Percentiles rank a stretch among this genome's conserved stretches.
phyloP scores from a whole-genome alignment of 2,888 invertebrate genomes.

The Caenorhabditis panamensis region DNA sequence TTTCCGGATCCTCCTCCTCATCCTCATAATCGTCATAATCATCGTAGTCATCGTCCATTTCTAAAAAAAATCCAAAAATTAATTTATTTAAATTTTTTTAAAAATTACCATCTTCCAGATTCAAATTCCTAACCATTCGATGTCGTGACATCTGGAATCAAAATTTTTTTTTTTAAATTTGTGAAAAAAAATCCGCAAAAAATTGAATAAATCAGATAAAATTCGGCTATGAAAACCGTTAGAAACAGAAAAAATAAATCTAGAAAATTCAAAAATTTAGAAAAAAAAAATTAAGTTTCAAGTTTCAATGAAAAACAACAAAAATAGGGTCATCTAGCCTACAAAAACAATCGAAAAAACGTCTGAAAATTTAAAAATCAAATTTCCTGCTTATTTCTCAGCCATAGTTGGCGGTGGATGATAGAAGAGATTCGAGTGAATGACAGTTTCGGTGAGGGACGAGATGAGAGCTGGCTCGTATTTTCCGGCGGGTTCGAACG shows the following conservation, averaged over 20 bases:
- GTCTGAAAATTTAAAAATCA: conserved; percentile 1
- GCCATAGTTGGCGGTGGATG: conserved; percentile 73
- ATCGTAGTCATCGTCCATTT: conserved; percentile 74
- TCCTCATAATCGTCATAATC: conserved; percentile 72
- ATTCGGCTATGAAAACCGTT: background rate
- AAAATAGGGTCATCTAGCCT: conserved; percentile 4
- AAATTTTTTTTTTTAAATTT: background rate
- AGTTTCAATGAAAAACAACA: conserved; percentile 8
- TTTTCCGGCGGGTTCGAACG: conserved; percentile 59
- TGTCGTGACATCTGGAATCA: conserved; percentile 72
- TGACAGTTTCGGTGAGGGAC: conserved; percentile 72
- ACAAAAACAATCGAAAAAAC: background rate
- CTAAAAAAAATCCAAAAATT: conserved; percentile 53
- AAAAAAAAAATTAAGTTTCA: conserved; percentile 9
- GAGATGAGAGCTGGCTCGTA: conserved; percentile 76
- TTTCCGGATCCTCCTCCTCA: conserved; percentile 70
- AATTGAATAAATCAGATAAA: background rate
- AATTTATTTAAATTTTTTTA: background rate
- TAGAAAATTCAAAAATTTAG: background rate
- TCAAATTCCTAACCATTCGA: conserved; percentile 72
- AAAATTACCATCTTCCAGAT: conserved; percentile 74
- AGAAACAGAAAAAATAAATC: background rate
- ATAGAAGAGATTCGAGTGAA: conserved; percentile 75
- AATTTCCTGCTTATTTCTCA: conserved; percentile 60
- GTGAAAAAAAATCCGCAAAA: conserved; percentile 6